Evolutionary conservation across 1,140 invertebrate genomes (phyloP).

Genomic region (Sipha flava): DNA sequence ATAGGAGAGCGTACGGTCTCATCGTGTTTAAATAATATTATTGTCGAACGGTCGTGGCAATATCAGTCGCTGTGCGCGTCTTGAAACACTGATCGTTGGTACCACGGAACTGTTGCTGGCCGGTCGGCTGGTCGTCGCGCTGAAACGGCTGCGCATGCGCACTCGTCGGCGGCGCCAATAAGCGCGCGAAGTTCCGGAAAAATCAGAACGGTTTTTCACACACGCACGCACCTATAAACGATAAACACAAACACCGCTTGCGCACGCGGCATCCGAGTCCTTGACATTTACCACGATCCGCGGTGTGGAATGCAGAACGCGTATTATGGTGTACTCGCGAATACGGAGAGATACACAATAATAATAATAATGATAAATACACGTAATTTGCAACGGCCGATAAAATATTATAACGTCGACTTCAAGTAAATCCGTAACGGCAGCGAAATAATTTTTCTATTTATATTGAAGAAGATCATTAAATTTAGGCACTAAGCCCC

Average conservation of each 20-base stretch:
- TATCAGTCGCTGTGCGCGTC: conserved; percentile 11
- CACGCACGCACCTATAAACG: not conserved
- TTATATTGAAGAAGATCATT: too few relatives aligned
- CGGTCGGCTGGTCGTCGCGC: not conserved
- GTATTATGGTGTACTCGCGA: not conserved
- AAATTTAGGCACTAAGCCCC: too few relatives aligned
- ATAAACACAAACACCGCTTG: not conserved
- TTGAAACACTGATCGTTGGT: conserved; percentile 14
- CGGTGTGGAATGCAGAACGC: not conserved
- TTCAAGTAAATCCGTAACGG: too few relatives aligned
- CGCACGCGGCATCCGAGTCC: conserved; percentile 8
- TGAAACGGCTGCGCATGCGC: conserved; percentile 4
- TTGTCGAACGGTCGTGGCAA: not conserved
- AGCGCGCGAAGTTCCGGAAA: conserved; percentile 23
- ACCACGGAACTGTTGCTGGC: not conserved
- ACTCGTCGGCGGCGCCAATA: not conserved
- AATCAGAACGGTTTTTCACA: conserved; percentile 28
- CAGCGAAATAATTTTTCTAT: too few relatives aligned
- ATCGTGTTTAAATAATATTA: not conserved
- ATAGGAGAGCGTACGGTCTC: conserved; percentile 24
- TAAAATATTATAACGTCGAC: too few relatives aligned
- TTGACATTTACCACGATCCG: conserved; percentile 19
- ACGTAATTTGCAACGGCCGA: too few relatives aligned
- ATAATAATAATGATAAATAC: not conserved
- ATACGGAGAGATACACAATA: not conserved